phyloP scores from a whole-genome alignment of 2,113 vertebrate genomes.

The Sialia sialis region DNA sequence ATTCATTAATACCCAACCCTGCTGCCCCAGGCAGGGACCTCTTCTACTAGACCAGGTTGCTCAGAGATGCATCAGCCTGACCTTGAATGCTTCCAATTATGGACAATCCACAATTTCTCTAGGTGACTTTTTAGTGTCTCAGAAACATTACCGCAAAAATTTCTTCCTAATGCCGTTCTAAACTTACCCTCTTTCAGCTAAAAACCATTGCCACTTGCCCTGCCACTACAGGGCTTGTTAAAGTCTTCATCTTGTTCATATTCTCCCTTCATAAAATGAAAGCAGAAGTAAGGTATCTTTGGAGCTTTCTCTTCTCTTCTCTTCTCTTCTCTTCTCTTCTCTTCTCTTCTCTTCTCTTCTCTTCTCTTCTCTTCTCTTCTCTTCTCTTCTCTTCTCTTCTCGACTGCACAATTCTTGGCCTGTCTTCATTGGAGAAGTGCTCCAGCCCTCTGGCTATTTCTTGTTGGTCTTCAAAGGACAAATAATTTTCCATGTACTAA shows the following conservation, averaged over 20 bases:
- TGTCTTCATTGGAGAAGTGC: neutral
- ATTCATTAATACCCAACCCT: neutral
- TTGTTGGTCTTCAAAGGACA: neutral
- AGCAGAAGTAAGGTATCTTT: rapidly evolving
- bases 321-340: neutral
- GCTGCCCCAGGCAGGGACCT: rapidly evolving
- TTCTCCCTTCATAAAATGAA: neutral
- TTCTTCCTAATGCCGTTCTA: neutral
- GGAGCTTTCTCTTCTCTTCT: neutral
- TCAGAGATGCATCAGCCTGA: neutral
- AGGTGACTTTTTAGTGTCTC: neutral
- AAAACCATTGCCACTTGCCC: neutral
- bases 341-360: neutral
- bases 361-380: neutral
- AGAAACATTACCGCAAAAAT: rapidly evolving
- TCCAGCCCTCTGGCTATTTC: neutral
- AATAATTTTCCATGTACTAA: neutral
- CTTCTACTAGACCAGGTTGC: neutral
- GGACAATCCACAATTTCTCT: neutral
- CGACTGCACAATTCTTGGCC: neutral
- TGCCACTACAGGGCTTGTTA: neutral
- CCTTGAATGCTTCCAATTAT: neutral
- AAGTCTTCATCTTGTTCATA: neutral
- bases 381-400: neutral
- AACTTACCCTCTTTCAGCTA: neutral